Percentiles rank a stretch among this genome's conserved stretches.
Evolutionary conservation across 2,113 vertebrate species (phyloP).

Genomic region (Sebastes schlegelii): DNA sequence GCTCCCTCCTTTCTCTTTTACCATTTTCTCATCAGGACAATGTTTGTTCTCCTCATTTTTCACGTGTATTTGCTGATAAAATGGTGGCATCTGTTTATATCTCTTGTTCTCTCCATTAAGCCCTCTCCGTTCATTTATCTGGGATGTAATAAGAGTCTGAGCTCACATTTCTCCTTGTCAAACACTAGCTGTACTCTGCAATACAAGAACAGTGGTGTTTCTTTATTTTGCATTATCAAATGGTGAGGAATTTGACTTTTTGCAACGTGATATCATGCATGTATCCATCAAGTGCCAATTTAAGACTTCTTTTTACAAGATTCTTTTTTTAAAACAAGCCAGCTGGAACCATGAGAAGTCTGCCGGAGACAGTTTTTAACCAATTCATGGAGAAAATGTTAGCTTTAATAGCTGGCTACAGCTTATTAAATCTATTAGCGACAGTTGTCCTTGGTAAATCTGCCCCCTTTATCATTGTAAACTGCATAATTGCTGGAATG

Average conservation of each 20-base stretch:
- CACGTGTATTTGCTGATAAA: conserved; percentile 26
- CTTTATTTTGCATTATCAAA: neutral
- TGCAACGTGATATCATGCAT: neutral
- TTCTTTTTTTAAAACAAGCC: neutral
- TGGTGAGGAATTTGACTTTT: neutral
- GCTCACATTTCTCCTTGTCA: neutral
- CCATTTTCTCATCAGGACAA: conserved; percentile 14
- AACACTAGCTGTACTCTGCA: neutral
- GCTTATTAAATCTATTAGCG: too few relatives aligned
- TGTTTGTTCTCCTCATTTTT: conserved; percentile 1
- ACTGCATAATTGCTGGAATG: neutral
- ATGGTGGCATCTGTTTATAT: conserved; percentile 23
- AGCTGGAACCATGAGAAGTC: neutral
- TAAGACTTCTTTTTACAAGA: neutral
- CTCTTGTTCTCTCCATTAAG: conserved; percentile 6
- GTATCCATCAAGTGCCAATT: neutral
- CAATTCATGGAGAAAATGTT: too few relatives aligned
- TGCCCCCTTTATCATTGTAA: neutral
- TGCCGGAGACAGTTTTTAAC: neutral
- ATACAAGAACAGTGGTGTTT: neutral
- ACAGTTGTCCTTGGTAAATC: neutral
- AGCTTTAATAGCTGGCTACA: too few relatives aligned
- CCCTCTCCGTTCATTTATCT: conserved; percentile 9
- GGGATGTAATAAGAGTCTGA: neutral
- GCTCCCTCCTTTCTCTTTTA: neutral